These are phyloP conservation scores for Chelon labrosus DNA, from an alignment of 2,797 vertebrate genomes.

Conservation along the genomic window DNA sequence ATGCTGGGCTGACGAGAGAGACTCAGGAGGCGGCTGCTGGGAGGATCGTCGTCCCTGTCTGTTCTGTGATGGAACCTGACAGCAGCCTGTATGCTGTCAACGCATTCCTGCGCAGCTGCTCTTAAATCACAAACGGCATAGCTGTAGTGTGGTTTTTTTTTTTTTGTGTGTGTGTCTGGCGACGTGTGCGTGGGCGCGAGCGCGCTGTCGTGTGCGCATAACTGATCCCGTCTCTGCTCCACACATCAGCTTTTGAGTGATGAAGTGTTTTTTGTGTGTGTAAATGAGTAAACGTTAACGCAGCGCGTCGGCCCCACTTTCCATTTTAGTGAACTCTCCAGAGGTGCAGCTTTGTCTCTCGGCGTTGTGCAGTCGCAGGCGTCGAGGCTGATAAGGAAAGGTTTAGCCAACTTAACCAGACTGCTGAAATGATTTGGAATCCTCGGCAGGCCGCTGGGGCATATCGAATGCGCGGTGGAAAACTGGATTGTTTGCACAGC, in stretches of 20 bases:
- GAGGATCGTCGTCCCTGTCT: slow-evolving; percentile 46
- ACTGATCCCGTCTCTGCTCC: slow-evolving; percentile 49
- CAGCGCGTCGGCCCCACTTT: slow-evolving; percentile 44
- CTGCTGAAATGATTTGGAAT: slow-evolving; percentile 75
- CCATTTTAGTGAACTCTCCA: slow-evolving; percentile 57
- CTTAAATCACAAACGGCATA: slow-evolving; percentile 55
- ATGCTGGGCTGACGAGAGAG: slow-evolving; percentile 37
- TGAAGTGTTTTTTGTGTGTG: slow-evolving; percentile 56
- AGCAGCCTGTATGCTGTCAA: slow-evolving; percentile 62
- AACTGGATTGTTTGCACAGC: slow-evolving; percentile 63
- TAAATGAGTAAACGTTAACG: slow-evolving; percentile 54
- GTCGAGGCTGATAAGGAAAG: slow-evolving; percentile 69
- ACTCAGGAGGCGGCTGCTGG: slow-evolving; percentile 22
- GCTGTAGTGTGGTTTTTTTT: slow-evolving; percentile 31
- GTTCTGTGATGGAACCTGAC: slow-evolving; percentile 63
- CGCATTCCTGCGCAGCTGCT: slow-evolving; percentile 60
- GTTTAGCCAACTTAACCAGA: slow-evolving; percentile 64
- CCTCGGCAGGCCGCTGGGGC: slow-evolving; percentile 48
- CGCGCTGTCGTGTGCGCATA: slow-evolving; percentile 6
- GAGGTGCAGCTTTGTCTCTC: slow-evolving; percentile 55
- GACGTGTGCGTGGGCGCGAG: slow-evolving; percentile 30
- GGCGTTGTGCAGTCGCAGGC: slow-evolving; percentile 52
- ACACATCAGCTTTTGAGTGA: slow-evolving; percentile 51
- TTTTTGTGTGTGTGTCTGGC: slow-evolving; percentile 20
- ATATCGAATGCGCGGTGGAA: slow-evolving; percentile 65